Percentiles rank a stretch among this genome's conserved stretches.
These are phyloP conservation scores for Drosophila athabasca DNA, from an alignment of 1,140 invertebrate species.

Conservation along the genomic window DNA sequence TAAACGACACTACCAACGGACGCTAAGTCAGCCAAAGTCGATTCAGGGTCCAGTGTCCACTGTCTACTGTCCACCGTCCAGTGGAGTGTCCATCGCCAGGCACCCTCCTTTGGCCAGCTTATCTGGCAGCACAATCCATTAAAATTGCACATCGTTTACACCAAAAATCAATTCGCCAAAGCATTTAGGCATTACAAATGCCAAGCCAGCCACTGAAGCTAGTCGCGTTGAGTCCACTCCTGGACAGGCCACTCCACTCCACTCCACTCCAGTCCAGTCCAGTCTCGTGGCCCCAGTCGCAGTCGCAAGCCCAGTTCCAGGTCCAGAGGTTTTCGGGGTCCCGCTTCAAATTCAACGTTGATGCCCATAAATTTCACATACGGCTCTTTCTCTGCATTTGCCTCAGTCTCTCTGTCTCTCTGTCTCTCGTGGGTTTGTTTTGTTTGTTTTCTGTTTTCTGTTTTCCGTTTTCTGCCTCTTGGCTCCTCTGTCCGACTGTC, in stretches of 20 bases:
- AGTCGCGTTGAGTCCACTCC: slow-evolving; percentile 29
- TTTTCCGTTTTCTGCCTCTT: slow-evolving; percentile 16
- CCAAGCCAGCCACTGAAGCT: slow-evolving; percentile 73
- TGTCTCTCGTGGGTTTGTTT: slow-evolving; percentile 6
- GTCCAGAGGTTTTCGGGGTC: slow-evolving; percentile 38
- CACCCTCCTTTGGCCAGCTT: slow-evolving; percentile 53
- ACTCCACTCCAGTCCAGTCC: neutral
- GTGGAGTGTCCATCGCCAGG: slow-evolving; percentile 16
- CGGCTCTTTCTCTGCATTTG: slow-evolving; percentile 35
- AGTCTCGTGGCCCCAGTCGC: neutral
- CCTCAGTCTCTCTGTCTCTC: neutral
- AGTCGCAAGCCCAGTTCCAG: slow-evolving; percentile 10
- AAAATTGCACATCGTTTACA: slow-evolving; percentile 84
- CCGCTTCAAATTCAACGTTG: slow-evolving; percentile 78
- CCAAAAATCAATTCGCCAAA: slow-evolving; percentile 83
- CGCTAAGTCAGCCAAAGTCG: slow-evolving; percentile 12
- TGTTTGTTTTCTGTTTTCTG: slow-evolving; percentile 42
- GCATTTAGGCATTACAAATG: slow-evolving; percentile 83
- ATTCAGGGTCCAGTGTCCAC: slow-evolving; percentile 1
- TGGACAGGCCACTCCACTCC: neutral
- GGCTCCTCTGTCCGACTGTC: slow-evolving; percentile 14
- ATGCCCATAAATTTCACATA: slow-evolving; percentile 79
- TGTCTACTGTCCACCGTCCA: no score
- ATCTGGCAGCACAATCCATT: slow-evolving; percentile 83
- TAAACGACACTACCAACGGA: slow-evolving; percentile 64